These are phyloP conservation scores for Sphecodes monilicornis DNA, from an alignment of 2,888 invertebrate species.

Conservation along the genomic window DNA sequence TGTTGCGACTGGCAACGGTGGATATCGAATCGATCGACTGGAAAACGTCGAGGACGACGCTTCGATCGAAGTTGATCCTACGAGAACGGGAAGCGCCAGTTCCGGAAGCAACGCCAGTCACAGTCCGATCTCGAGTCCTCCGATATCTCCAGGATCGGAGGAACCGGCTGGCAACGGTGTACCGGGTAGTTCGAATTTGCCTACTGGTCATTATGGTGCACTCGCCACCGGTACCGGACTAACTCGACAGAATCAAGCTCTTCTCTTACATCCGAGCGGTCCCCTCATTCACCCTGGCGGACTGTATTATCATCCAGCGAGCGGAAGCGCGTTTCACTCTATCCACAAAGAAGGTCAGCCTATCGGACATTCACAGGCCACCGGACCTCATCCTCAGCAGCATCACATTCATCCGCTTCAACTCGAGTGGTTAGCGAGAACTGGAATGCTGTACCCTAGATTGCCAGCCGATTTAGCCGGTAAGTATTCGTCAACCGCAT, in stretches of 20 bases:
- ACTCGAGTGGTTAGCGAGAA: constrained; percentile 95
- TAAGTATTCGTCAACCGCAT: constrained; percentile 81
- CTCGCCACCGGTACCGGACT: constrained; percentile 68
- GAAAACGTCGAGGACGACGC: constrained; percentile 75
- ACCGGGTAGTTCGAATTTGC: constrained; percentile 57
- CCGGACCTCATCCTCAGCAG: constrained; percentile 85
- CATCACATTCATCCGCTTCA: constrained; percentile 89
- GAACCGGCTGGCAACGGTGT: constrained; percentile 84
- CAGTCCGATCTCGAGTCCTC: constrained; percentile 89
- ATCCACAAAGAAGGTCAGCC: constrained; percentile 85
- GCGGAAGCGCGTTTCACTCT: constrained; percentile 83
- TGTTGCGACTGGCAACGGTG: constrained; percentile 35
- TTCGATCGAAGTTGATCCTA: constrained; percentile 79
- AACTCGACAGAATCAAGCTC: constrained; percentile 79
- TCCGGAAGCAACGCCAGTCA: constrained; percentile 88
- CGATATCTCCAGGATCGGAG: constrained; percentile 94
- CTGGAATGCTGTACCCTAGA: constrained; percentile 96
- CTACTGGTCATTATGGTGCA: constrained; percentile 62
- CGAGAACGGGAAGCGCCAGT: constrained; percentile 85
- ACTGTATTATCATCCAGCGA: constrained; percentile 80
- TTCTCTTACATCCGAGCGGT: constrained; percentile 79
- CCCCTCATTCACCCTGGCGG: constrained; percentile 80
- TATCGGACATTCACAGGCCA: constrained; percentile 79
- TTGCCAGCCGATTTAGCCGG: constrained; percentile 92
- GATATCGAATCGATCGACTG: constrained; percentile 71